Conservation (phyloP, 2,888 invertebrate genomes). For the Tinea trinotella region DNA sequence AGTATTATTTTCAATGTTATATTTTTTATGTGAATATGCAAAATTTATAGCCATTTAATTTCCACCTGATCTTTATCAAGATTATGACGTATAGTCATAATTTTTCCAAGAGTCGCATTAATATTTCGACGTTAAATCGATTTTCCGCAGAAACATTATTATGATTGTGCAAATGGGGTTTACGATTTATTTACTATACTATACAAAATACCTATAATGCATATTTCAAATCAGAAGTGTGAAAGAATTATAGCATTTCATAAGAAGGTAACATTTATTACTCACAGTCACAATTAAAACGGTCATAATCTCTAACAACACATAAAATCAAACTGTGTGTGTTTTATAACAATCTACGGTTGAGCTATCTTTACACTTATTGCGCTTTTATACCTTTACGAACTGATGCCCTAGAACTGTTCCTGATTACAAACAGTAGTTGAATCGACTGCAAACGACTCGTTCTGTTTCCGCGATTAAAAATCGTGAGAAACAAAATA, state of each 20-base stretch:
- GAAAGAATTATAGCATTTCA: no score
- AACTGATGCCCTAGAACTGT: slow-evolving; percentile 25
- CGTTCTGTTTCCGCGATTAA: not conserved
- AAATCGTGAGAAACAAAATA: not conserved
- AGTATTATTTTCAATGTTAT: not conserved
- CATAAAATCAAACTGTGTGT: slow-evolving; percentile 21
- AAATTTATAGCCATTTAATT: not conserved
- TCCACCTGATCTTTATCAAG: not conserved
- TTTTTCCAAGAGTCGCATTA: slow-evolving; percentile 70
- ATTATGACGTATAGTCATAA: slow-evolving; percentile 41
- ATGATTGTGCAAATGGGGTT: slow-evolving; percentile 72
- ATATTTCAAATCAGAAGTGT: no score
- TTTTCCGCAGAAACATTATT: slow-evolving; percentile 71
- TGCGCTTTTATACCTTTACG: slow-evolving; percentile 42
- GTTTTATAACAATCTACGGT: slow-evolving; percentile 24
- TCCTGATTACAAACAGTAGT: not conserved
- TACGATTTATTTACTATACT: slow-evolving; percentile 70
- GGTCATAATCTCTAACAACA: not conserved
- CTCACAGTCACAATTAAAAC: no score
- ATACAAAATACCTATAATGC: no score
- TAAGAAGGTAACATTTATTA: no score
- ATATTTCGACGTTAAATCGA: slow-evolving; percentile 72
- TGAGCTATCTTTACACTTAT: slow-evolving; percentile 37
- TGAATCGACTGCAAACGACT: not conserved
- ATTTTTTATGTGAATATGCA: not conserved